Evolutionary conservation across 2,113 vertebrate genomes (phyloP), one percentile per base, ranked within the genome.

Genomic region (Xiphophorus maculatus): DNA sequence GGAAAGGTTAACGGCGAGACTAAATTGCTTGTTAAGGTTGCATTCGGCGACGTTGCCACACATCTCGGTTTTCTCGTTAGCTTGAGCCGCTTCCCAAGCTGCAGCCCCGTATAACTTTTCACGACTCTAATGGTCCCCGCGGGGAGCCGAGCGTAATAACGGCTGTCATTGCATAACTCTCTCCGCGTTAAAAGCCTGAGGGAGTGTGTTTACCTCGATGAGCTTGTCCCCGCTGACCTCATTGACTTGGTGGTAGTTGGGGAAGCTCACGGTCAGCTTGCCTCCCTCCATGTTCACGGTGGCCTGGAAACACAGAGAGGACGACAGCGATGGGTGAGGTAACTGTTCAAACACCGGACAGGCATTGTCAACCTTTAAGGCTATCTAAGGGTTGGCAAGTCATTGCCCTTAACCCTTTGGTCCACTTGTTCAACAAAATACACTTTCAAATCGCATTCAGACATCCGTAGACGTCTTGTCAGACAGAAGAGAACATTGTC

Each of bases 241-340:
- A 65, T 85, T 74, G 82, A 94, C 94, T 73, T 96, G 95, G 54
- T 32, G 89, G 82, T 96, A 97, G 88, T 96, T 96, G 78, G 96
- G 96, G 80, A 96, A 97, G 4, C 91, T 80, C 14, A 88, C 80
- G 4, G 19, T 79, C 85, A 93, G 84, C 88, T 91, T 92, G 67
- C 84, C 85, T 70, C 83, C 90, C 5, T 92, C 89, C 90, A 91
- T 79, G 12, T 42, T 25, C 76, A 93, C 91, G 1, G 91, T 93
- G 76, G 88, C 92, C 94, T 79, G 93, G 62, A 62, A 95, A 30
- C 77, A 79, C 25, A 66, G 14, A 13, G 10, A 25, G 67, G 30
- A 25, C 33, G 28, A 29, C 40, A 66, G 71, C 42, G 68, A 40
- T 63, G 11, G 62, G 29, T 30, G n/a, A 63, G 37, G 9, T 11